These are phyloP conservation scores for Crypturellus undulatus DNA, from an alignment of 2,113 vertebrate genomes.

Conservation along the genomic window DNA sequence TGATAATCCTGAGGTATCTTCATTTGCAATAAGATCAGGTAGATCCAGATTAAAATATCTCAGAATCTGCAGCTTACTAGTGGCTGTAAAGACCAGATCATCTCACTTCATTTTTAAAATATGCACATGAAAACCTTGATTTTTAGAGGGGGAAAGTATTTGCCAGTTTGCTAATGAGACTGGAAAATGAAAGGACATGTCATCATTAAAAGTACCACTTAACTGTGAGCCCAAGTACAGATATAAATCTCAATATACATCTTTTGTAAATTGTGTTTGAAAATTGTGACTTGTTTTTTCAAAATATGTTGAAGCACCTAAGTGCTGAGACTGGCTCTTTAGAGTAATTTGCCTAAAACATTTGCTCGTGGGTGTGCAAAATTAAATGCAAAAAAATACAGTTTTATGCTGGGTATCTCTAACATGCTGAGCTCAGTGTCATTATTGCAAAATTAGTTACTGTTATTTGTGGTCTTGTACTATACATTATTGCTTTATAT, in stretches of 20 bases:
- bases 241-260: neutral
- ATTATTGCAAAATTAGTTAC: neutral
- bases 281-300: neutral
- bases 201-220: neutral
- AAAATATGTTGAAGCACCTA: neutral
- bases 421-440: neutral
- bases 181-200: neutral
- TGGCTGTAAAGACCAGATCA: neutral
- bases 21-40: neutral
- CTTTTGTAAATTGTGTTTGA: neutral
- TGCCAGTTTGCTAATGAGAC: neutral
- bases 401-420: neutral
- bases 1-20: neutral
- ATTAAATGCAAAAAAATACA: neutral
- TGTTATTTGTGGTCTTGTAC: neutral
- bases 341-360: neutral
- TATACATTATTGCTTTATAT: neutral
- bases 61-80: neutral
- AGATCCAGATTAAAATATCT: neutral
- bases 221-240: neutral
- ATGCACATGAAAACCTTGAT: neutral
- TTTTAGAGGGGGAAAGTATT: neutral
- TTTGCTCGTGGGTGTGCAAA: neutral
- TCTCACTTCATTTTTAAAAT: neutral
- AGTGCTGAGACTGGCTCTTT: neutral